Evolutionary conservation across 2,888 invertebrate genomes (phyloP).

Genomic region (Sinelater perroti): DNA sequence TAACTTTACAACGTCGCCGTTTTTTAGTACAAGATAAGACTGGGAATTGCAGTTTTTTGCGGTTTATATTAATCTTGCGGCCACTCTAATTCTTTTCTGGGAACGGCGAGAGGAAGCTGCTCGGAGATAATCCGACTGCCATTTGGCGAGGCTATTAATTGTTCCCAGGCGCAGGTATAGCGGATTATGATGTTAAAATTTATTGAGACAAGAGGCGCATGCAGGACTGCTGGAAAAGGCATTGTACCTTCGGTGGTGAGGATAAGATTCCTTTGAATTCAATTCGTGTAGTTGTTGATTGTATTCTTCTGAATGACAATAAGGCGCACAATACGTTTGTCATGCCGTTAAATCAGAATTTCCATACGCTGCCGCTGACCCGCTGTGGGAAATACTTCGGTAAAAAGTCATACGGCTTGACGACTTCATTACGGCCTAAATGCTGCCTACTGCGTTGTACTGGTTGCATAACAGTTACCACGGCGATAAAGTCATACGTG

Average conservation of each 20-base stretch:
- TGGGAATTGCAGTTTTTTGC: slow-evolving; percentile 2
- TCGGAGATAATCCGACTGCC: not conserved
- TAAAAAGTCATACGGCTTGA: slow-evolving; percentile 16
- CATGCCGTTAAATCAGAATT: slow-evolving; percentile 44
- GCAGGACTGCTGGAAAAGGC: slow-evolving; percentile 17
- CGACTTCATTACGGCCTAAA: slow-evolving; percentile 14
- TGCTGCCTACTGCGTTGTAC: not conserved
- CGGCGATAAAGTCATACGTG: too few relatives aligned
- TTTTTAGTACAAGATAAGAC: slow-evolving; percentile 7
- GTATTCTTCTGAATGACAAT: slow-evolving; percentile 46
- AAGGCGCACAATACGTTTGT: slow-evolving; percentile 43
- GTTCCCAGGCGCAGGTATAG: too few relatives aligned
- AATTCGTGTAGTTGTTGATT: slow-evolving; percentile 42
- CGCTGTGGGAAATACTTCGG: slow-evolving; percentile 36
- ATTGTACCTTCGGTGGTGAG: slow-evolving; percentile 31
- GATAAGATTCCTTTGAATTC: slow-evolving; percentile 40
- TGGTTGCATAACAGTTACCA: too few relatives aligned
- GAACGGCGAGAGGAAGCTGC: too few relatives aligned
- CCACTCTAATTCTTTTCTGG: too few relatives aligned
- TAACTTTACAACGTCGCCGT: slow-evolving; percentile 16
- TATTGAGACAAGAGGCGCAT: slow-evolving; percentile 8
- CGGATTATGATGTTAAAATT: too few relatives aligned
- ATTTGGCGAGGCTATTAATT: too few relatives aligned
- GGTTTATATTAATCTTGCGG: slow-evolving; percentile 12
- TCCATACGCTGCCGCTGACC: slow-evolving; percentile 42